phyloP scores from a whole-genome alignment of 2,797 vertebrate genomes.

The Dendrocincla fuliginosa region DNA sequence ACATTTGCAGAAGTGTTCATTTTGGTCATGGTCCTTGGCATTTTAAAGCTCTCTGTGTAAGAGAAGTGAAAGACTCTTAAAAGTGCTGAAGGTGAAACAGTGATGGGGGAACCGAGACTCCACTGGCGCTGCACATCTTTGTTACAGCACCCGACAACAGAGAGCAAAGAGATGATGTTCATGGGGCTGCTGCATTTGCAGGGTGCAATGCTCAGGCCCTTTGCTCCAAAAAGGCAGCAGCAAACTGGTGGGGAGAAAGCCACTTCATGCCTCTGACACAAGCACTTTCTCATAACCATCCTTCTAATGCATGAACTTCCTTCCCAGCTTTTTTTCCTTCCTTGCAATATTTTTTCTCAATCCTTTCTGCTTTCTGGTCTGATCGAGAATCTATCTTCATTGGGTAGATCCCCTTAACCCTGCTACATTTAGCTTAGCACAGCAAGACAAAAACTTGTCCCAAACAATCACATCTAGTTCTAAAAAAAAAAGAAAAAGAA shows the following conservation, averaged over 20 bases:
- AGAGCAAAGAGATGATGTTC: rapidly evolving
- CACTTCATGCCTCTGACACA: neutral
- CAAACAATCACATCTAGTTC: neutral
- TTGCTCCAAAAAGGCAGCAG: neutral
- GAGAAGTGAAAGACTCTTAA: neutral
- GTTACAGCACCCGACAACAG: rapidly evolving
- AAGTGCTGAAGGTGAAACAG: neutral
- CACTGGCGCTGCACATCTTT: rapidly evolving
- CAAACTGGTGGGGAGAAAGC: rapidly evolving
- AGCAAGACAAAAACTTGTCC: neutral
- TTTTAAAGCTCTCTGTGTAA: neutral
- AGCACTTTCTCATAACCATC: neutral
- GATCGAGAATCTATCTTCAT: neutral
- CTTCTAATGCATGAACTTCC: neutral
- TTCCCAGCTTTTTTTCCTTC: neutral
- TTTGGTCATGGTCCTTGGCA: neutral
- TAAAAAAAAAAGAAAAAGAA: neutral
- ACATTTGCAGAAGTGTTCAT: neutral
- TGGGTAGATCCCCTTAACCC: neutral
- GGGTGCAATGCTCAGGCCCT: neutral
- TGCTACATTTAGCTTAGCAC: neutral
- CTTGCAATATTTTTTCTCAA: neutral
- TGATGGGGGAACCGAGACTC: neutral
- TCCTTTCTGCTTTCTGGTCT: neutral
- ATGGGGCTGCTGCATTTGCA: neutral